phyloP scores from a whole-genome alignment of 2,797 vertebrate species.

The Apogon talboti region DNA sequence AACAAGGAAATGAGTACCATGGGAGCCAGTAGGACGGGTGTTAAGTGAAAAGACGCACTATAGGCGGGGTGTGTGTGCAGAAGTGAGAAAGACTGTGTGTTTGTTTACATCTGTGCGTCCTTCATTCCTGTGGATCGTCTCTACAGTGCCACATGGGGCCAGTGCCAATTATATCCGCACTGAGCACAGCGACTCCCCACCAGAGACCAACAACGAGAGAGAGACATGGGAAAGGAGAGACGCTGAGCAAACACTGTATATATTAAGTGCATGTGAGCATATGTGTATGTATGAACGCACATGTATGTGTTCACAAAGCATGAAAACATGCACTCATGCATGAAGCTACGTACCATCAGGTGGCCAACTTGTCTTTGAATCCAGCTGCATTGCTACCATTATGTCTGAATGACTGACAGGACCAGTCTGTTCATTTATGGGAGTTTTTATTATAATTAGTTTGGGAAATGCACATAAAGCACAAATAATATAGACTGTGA shows the following conservation, averaged over 20 bases:
- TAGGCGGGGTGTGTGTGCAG: conserved; percentile 35
- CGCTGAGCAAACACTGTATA: conserved; percentile 25
- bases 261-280: conserved; percentile 34
- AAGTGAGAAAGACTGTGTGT: conserved; percentile 39
- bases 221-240: conserved; percentile 31
- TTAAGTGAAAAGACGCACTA: conserved; percentile 64
- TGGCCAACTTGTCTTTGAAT: conserved; percentile 41
- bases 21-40: conserved; percentile 61
- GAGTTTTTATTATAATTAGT: conserved; percentile 11
- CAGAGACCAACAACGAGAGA: conserved; percentile 44
- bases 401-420: conserved; percentile 30
- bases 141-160: conserved; percentile 72
- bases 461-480: not conserved
- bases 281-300: conserved; percentile 11
- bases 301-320: conserved; percentile 25
- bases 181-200: conserved; percentile 49
- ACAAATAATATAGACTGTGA: conserved; percentile 1
- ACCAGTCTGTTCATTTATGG: conserved; percentile 7
- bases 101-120: conserved; percentile 68
- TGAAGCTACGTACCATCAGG: conserved; percentile 38
- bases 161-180: conserved; percentile 71
- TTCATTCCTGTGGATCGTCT: conserved; percentile 63
- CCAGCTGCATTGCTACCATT: not conserved
- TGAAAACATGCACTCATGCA: conserved; percentile 24
- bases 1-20: conserved; percentile 69